Evolutionary conservation across 1,140 invertebrate species (phyloP).

Genomic region (Matsumurasca onukii): DNA sequence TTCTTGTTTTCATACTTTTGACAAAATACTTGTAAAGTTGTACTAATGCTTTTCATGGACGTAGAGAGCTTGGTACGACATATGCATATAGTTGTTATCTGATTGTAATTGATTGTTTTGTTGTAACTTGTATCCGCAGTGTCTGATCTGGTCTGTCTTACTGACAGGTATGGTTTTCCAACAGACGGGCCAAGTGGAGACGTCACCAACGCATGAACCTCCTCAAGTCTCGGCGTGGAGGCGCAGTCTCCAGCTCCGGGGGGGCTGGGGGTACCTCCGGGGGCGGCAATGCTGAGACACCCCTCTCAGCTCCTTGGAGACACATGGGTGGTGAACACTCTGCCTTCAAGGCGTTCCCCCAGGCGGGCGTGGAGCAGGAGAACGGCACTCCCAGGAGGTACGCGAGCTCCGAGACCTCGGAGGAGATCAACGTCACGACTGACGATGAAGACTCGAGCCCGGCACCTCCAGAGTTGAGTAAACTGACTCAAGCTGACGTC

Average conservation of each 20-base stretch:
- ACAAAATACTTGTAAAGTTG: no score
- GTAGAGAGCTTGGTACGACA: no score
- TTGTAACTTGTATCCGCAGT: not conserved
- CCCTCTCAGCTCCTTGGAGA: conserved; percentile 39
- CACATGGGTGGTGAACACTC: conserved; percentile 83
- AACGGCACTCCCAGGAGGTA: conserved; percentile 36
- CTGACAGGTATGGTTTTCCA: conserved; percentile 96
- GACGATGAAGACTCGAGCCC: conserved; percentile 40
- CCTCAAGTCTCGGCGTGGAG: conserved; percentile 67
- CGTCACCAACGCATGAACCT: conserved; percentile 93
- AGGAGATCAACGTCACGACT: conserved; percentile 45
- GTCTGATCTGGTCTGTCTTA: conserved; percentile 16
- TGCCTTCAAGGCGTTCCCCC: conserved; percentile 69
- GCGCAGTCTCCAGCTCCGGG: conserved; percentile 55
- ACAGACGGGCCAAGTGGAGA: conserved; percentile 96
- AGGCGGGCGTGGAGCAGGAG: conserved; percentile 15
- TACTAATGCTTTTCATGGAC: no score
- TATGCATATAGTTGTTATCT: no score
- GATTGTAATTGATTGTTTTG: not conserved
- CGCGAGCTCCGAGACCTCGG: conserved; percentile 41
- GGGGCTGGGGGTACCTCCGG: conserved; percentile 47
- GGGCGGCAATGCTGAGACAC: conserved; percentile 47
- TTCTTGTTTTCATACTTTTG: no score
- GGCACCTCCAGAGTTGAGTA: not conserved
- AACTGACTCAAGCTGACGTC: conserved; percentile 31